Base-by-base conservation (phyloP, 2,888 invertebrate species). In the Rapana venosa region DNA sequence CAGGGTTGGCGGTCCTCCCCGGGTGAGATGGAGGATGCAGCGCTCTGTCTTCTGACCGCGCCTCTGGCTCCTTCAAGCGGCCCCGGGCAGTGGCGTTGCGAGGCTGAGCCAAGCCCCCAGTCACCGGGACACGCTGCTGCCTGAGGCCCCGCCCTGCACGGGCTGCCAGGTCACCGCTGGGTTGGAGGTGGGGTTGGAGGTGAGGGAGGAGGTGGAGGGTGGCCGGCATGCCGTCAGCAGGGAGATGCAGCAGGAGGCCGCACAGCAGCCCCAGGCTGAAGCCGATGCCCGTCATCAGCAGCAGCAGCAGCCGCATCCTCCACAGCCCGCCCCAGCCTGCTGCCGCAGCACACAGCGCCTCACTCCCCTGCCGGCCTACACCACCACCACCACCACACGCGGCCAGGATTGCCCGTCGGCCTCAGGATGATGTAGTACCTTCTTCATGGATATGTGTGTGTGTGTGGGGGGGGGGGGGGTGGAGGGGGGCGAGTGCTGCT, bases 261-360 rank as follows among this genome's bases (percentile, higher is more conserved):
- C 94, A 92, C 87, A 94, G 92, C 87, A 94, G 92, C 17, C 94
- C 94, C 58, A 94, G 91, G 47, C 93, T 93, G 88, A 94, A 94
- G 74, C 94, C 94, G 74, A 94, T 92, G 85, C 94, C 94, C 79
- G 93, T 92, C 94, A 94, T 94, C 89, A 93, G 92, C 87, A 93
- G 70, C 83, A 92, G 81, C 88, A 90, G 88, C 84, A 88, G 79
- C 90, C 88, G 91, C 92, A 92, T 92, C 83, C 88, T 92, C 85
- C 83, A 58, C 88, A 47, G 56, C 87, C n/a, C 30, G 17, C 66
- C 77, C 26, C 35, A 11, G 17, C 77, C 77, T 79, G 32, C n/a
- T n/a, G n/a, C n/a, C n/a, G n/a, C n/a, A n/a, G n/a, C n/a, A n/a
- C n/a, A 88, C n/a, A 15, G 8, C 87, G n/a, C 30, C 66, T n/a